Percentiles rank a stretch among this genome's conserved stretches.
Evolutionary conservation across 2,888 invertebrate species (phyloP).

Genomic region (Melitaea athalia): DNA sequence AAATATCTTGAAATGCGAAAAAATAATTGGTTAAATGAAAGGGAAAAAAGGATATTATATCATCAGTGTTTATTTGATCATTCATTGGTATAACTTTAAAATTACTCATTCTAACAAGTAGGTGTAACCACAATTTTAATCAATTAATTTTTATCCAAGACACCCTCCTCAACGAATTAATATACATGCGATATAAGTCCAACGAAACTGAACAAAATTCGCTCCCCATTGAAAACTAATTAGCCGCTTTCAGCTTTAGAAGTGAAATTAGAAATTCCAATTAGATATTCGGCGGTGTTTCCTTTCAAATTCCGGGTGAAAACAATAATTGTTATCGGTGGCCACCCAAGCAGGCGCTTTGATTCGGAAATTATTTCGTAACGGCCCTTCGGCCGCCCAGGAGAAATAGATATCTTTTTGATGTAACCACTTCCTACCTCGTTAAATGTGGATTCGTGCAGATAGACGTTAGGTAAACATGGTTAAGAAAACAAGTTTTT

Average conservation of each 20-base stretch:
- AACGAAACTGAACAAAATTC: slow-evolving; percentile 30
- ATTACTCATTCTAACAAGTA: too few species aligned
- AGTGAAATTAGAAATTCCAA: slow-evolving; percentile 80
- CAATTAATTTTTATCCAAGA: too few species aligned
- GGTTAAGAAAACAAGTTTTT: background rate
- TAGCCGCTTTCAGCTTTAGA: slow-evolving; percentile 56
- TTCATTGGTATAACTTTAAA: too few species aligned
- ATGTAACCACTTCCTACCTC: slow-evolving; percentile 73
- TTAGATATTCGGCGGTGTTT: slow-evolving; percentile 73
- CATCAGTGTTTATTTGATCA: too few species aligned
- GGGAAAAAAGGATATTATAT: too few species aligned
- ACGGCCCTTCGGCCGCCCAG: slow-evolving; percentile 46
- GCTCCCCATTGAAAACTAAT: slow-evolving; percentile 68
- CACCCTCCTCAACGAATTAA: too few species aligned
- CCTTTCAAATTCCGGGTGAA: slow-evolving; percentile 66
- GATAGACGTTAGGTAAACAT: slow-evolving; percentile 17
- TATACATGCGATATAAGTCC: slow-evolving; percentile 1
- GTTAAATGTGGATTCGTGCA: slow-evolving; percentile 40
- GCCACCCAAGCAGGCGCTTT: slow-evolving; percentile 69
- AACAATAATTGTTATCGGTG: slow-evolving; percentile 75
- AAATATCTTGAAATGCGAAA: too few species aligned
- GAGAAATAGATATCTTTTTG: slow-evolving; percentile 71
- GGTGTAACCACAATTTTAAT: too few species aligned
- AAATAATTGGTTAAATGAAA: too few species aligned
- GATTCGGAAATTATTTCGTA: slow-evolving; percentile 66